Conservation (phyloP, 1,140 invertebrate genomes). For the Tetramorium simillimum region DNA sequence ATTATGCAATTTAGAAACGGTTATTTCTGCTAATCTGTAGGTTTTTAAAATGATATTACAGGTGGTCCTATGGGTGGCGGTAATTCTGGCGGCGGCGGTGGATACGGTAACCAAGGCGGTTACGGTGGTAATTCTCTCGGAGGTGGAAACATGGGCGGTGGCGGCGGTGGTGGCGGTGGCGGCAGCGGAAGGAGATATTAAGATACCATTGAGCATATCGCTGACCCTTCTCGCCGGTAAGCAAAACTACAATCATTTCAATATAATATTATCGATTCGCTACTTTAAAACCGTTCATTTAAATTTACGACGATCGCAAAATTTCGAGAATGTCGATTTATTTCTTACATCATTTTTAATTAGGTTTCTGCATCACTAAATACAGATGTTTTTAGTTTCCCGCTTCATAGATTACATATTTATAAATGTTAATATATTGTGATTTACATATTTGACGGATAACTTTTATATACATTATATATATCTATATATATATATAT, state of each 20-base stretch:
- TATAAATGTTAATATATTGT: neutral
- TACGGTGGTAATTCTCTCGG: constrained; percentile 80
- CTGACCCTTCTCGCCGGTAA: constrained; percentile 77
- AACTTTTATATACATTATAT: neutral
- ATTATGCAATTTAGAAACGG: neutral
- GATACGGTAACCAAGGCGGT: constrained; percentile 84
- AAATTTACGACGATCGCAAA: neutral
- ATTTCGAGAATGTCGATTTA: neutral
- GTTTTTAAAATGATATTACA: constrained; percentile 64
- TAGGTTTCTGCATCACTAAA: neutral
- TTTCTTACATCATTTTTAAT: neutral
- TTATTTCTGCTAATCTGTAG: constrained; percentile 1
- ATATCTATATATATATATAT: neutral
- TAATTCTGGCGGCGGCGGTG: constrained; percentile 85
- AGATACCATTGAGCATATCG: constrained; percentile 39
- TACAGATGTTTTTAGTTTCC: neutral
- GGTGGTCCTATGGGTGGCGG: constrained; percentile 81
- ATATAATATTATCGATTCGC: neutral
- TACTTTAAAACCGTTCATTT: neutral
- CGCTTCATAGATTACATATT: neutral
- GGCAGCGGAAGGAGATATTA: constrained; percentile 82
- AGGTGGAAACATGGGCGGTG: constrained; percentile 81
- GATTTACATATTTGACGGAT: neutral
- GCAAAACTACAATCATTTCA: constrained; percentile 58
- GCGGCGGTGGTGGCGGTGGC: constrained; percentile 70